A percentile compares a stretch with the other conserved stretches of the same genome.
phyloP scores from a whole-genome alignment of 2,113 vertebrate species.

The Clarias batrachus region DNA sequence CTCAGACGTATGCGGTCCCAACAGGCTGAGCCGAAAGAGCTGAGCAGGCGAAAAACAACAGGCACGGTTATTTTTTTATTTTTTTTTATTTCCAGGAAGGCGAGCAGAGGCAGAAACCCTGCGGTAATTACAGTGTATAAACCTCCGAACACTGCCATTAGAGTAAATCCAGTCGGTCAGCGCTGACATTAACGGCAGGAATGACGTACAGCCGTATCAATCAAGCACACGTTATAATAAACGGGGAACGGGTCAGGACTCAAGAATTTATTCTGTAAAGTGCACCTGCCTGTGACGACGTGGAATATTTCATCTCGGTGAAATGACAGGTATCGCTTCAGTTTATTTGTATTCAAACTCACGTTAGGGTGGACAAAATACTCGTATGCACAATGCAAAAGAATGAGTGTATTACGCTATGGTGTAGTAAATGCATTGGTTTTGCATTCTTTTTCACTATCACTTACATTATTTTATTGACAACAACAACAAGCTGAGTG shows the following conservation, averaged over 20 bases:
- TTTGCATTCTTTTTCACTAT: not conserved
- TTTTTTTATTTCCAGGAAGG: not conserved
- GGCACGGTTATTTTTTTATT: not conserved
- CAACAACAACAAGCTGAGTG: not conserved
- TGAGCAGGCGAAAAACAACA: slow-evolving; percentile 5
- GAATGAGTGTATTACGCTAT: not conserved
- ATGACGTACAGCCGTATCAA: slow-evolving; percentile 18
- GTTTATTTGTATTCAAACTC: not conserved
- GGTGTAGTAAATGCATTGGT: not conserved
- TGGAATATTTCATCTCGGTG: not conserved
- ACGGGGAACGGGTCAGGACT: not conserved
- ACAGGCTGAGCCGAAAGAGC: not conserved
- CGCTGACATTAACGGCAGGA: slow-evolving; percentile 12
- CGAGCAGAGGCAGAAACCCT: slow-evolving; percentile 9
- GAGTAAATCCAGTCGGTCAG: slow-evolving; percentile 19
- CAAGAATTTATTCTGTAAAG: not conserved
- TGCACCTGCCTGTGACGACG: not conserved
- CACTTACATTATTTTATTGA: not conserved
- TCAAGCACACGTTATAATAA: not conserved
- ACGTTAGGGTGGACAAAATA: not conserved
- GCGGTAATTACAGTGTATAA: slow-evolving; percentile 26
- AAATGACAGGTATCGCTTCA: not conserved
- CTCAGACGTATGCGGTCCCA: not conserved
- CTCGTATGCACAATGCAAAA: not conserved
- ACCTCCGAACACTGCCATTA: slow-evolving; percentile 3